These are phyloP conservation scores for Pimephales promelas DNA, from an alignment of 2,113 vertebrate genomes.

Conservation along the genomic window DNA sequence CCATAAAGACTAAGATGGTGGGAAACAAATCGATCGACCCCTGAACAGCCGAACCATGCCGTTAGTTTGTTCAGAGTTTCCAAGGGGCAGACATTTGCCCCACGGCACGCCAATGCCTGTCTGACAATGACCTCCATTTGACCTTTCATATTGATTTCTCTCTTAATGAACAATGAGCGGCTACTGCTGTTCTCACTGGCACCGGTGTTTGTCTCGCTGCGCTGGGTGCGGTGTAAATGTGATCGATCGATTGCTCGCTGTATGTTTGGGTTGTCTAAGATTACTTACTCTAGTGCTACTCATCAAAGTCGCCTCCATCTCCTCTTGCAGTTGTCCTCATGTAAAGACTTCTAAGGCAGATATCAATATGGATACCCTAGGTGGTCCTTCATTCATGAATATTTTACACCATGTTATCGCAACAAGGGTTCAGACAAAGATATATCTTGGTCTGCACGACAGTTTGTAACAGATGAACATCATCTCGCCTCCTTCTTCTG, in stretches of 20 bases:
- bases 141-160: conserved; percentile 47
- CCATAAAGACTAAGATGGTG: conserved; percentile 10
- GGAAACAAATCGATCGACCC: background rate
- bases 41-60: background rate
- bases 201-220: conserved; percentile 34
- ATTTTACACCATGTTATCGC: background rate
- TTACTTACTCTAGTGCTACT: conserved; percentile 30
- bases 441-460: background rate
- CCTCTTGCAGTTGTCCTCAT: background rate
- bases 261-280: conserved; percentile 45
- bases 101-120: background rate
- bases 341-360: background rate
- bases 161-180: conserved; percentile 45
- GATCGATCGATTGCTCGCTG: conserved; percentile 12
- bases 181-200: conserved; percentile 32
- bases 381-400: conserved; percentile 23
- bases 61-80: conserved; percentile 6
- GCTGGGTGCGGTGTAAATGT: conserved; percentile 19
- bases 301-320: conserved; percentile 11
- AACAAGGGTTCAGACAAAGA: background rate
- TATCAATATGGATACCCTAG: conserved; percentile 16
- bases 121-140: conserved; percentile 48
- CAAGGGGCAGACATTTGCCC: background rate
- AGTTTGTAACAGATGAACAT: background rate
- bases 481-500: background rate